These are phyloP conservation scores for Microplitis demolitor DNA, from an alignment of 1,140 invertebrate species.

Conservation along the genomic window DNA sequence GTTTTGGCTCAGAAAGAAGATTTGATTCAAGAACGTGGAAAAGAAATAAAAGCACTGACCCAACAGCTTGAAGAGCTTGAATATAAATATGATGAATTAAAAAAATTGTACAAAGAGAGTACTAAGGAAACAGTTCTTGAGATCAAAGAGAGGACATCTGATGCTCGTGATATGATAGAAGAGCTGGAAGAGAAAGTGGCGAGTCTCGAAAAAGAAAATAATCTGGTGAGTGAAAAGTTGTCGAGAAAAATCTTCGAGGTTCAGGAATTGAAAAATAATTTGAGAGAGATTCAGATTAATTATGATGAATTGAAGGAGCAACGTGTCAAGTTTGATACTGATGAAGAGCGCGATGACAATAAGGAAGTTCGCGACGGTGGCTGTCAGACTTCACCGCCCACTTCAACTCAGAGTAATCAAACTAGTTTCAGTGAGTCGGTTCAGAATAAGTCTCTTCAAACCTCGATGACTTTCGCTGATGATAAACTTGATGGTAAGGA, in stretches of 20 bases:
- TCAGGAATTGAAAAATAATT: constrained; percentile 29
- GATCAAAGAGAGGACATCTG: neutral
- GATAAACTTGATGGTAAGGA: neutral
- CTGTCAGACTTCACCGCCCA: constrained; percentile 25
- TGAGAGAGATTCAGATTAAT: constrained; percentile 25
- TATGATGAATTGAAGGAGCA: neutral
- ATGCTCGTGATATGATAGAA: neutral
- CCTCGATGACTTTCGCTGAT: neutral
- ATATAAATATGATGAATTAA: neutral
- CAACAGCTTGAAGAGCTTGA: neutral
- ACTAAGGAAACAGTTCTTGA: neutral
- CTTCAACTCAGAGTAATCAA: constrained; percentile 28
- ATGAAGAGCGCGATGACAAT: neutral
- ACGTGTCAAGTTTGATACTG: neutral
- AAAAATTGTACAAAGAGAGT: neutral
- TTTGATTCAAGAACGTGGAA: neutral
- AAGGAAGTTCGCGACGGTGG: neutral
- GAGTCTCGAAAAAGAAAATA: neutral
- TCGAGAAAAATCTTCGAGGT: constrained; percentile 31
- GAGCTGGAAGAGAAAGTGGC: neutral
- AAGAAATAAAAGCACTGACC: neutral
- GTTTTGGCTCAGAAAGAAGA: neutral
- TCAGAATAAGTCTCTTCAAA: constrained; percentile 28
- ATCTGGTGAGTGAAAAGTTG: constrained; percentile 31
- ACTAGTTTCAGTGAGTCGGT: constrained; percentile 10